A percentile compares a stretch with the other conserved stretches of the same genome.
Evolutionary conservation across 2,113 vertebrate species (phyloP).

Genomic region (Poeciliopsis prolifica): DNA sequence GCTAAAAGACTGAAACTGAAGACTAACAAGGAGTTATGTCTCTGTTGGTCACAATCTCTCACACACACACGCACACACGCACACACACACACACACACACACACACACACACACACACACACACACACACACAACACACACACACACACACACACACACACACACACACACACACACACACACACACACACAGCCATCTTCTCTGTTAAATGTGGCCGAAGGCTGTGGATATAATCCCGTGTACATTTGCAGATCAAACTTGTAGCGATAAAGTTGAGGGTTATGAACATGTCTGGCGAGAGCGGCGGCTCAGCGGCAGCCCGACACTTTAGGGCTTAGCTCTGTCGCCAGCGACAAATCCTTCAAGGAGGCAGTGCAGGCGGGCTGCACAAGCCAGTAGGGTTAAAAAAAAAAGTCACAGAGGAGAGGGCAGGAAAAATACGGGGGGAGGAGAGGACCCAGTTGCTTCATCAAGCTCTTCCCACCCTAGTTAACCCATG

Average conservation of each 20-base stretch:
- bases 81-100: too few species aligned
- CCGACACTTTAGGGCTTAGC: conserved; percentile 67
- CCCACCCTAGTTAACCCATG: conserved; percentile 68
- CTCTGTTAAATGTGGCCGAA: conserved; percentile 65
- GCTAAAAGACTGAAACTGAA: conserved; percentile 11
- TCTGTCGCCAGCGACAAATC: conserved; percentile 66
- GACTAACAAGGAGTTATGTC: conserved; percentile 37
- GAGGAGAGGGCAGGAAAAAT: conserved; percentile 26
- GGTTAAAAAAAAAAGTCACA: conserved; percentile 11
- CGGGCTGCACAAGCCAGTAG: conserved; percentile 27
- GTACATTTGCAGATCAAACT: conserved; percentile 73
- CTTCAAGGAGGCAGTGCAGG: conserved; percentile 69
- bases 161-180: too few species aligned
- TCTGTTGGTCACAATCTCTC: conserved; percentile 15
- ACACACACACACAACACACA: too few species aligned
- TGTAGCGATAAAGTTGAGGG: conserved; percentile 70
- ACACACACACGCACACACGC: background rate
- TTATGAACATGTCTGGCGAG: conserved; percentile 67
- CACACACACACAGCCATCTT: conserved; percentile 1
- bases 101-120: too few species aligned
- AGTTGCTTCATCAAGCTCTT: conserved; percentile 52
- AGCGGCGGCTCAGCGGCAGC: conserved; percentile 53
- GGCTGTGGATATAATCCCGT: conserved; percentile 68
- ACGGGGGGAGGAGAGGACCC: conserved; percentile 47
- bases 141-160: too few species aligned